Conservation (phyloP, 1,140 invertebrate species). For the Drosophila funebris region DNA sequence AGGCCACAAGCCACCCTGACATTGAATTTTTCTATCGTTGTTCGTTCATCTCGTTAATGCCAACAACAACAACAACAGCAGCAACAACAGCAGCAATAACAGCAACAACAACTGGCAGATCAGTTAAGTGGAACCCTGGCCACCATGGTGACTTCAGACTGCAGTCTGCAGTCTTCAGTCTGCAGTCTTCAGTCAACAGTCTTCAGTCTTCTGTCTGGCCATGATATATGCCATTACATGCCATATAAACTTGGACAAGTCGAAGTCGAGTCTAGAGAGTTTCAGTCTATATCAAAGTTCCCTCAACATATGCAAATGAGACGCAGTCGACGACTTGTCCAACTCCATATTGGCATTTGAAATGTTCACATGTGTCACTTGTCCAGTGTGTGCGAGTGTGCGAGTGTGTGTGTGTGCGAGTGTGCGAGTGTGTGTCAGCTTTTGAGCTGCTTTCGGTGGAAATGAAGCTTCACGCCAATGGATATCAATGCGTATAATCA, state of each 20-base stretch:
- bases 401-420: neutral
- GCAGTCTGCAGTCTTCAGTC: neutral
- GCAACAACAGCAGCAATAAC: neutral
- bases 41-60: constrained; percentile 42
- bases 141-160: constrained; percentile 15
- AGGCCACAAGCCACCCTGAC: constrained; percentile 10
- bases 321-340: neutral
- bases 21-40: constrained; percentile 45
- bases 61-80: constrained; percentile 10
- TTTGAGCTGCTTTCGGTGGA: neutral
- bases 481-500: constrained; percentile 14
- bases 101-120: constrained; percentile 2
- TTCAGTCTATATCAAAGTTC: neutral
- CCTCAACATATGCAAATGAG: constrained; percentile 18
- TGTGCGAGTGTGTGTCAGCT: neutral
- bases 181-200: neutral
- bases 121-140: constrained; percentile 21
- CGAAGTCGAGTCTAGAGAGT: neutral
- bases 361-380: constrained; percentile 7
- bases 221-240: constrained; percentile 25
- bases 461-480: too few relatives aligned
- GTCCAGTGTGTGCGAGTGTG: neutral
- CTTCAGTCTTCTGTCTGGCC: neutral
- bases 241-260: constrained; percentile 21
- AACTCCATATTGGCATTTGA: constrained; percentile 16